Base-by-base conservation (phyloP, 2,797 vertebrate species). In the Hirundo rustica region DNA sequence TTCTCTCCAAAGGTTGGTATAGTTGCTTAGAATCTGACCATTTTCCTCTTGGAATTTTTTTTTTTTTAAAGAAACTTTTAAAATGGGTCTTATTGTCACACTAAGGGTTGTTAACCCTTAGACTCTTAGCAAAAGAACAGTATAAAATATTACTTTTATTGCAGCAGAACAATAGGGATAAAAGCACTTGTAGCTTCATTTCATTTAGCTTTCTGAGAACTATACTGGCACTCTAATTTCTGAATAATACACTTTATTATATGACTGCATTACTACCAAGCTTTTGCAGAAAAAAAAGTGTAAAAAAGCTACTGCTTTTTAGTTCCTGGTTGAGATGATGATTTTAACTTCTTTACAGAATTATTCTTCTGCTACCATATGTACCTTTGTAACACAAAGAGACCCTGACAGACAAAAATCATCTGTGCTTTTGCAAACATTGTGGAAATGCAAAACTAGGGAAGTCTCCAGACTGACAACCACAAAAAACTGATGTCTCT, bases 391-490 rank as follows among this genome's bases (percentile, higher is more conserved):
- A 92, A 87, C 71, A 74, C 48, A 74, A 25, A 61, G 64, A 92
- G 57, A 89, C 57, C 62, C 48, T 29, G 62, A 79, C 36, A 91
- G 89, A 72, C 73, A 87, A 92, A 95, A 95, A 65, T 91, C 38
- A 80, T 68, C 74, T 47, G 18, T 40, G 64, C 65, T 87, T 93
- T 82, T 85, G 85, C 57, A 95, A 89, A 77, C 62, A 51, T 5
- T 36, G 40, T 61, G 38, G 67, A 82, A 92, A 89, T n/a, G 47
- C n/a, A 80, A 60, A 93, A 61, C 61, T 40, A 68, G 40, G 17
- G n/a, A 90, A 76, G 19, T 45, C 40, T 68, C 29, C 64, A 91
- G 57, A 58, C 26, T 65, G 71, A 57, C 36, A 85, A 38, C 7
- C 14, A 60, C 29, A 74, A 81, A 81, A 66, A 93, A 9, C 16